Evolutionary conservation across 2,888 invertebrate species (phyloP).

Genomic region (Nowickia ferox): DNA sequence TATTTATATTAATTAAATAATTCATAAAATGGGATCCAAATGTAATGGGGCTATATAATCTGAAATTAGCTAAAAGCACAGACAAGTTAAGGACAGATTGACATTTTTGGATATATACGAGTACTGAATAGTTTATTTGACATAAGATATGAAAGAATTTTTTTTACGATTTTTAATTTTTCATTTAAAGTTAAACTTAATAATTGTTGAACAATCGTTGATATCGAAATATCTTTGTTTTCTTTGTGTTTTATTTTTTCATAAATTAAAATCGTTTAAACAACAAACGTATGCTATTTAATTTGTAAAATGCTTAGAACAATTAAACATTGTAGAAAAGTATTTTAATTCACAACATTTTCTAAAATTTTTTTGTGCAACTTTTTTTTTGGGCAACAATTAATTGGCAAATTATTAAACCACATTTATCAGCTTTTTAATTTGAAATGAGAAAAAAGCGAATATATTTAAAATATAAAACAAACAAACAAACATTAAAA

Average conservation of each 20-base stretch:
- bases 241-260: not conserved
- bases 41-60: no score
- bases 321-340: not conserved
- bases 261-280: not conserved
- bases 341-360: not conserved
- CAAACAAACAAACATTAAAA: not conserved
- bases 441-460: not conserved
- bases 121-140: no score
- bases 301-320: not conserved
- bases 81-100: no score
- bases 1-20: no score
- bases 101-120: no score
- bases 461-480: not conserved
- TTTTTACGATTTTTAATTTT: no score
- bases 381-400: slow-evolving; percentile 18
- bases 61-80: no score
- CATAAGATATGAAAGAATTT: no score
- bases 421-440: slow-evolving; percentile 36
- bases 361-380: not conserved
- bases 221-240: no score
- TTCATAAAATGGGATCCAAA: no score
- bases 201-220: no score
- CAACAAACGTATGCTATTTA: not conserved
- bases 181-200: no score
- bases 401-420: slow-evolving; percentile 54